Percentiles rank a stretch among this genome's conserved stretches.
Evolutionary conservation across 2,113 vertebrate genomes (phyloP).

Genomic region (Verasper variegatus): DNA sequence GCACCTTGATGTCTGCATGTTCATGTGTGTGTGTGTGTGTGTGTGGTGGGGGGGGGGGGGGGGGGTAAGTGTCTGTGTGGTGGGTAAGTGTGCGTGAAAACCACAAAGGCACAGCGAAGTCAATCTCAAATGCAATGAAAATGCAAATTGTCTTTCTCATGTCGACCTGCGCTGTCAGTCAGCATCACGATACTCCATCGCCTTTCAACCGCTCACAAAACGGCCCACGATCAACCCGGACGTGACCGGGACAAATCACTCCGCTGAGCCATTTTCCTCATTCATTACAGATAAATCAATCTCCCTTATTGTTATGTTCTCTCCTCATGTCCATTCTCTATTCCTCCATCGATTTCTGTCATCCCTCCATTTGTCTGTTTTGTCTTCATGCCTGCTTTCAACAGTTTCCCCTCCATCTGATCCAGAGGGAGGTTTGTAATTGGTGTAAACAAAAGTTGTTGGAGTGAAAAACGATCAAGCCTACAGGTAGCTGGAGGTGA

Average conservation of each 20-base stretch:
- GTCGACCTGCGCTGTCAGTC: slow-evolving; percentile 68
- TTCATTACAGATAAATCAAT: slow-evolving; percentile 66
- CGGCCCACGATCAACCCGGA: slow-evolving; percentile 25
- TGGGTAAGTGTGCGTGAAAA: slow-evolving; percentile 8
- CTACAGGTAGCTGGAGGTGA: slow-evolving; percentile 15
- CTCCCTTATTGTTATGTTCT: slow-evolving; percentile 54
- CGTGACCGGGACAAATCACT: slow-evolving; percentile 40
- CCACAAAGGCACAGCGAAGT: slow-evolving; percentile 44
- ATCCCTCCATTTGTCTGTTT: slow-evolving; percentile 44
- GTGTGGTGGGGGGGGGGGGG: no score
- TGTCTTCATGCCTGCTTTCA: slow-evolving; percentile 29
- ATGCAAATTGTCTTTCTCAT: slow-evolving; percentile 70
- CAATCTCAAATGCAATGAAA: slow-evolving; percentile 73
- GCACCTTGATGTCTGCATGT: slow-evolving; percentile 4
- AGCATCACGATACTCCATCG: slow-evolving; percentile 46
- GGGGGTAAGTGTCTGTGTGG: background rate
- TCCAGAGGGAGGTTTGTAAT: slow-evolving; percentile 32
- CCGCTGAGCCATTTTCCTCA: slow-evolving; percentile 46
- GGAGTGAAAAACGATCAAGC: slow-evolving; percentile 26
- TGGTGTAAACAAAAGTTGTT: slow-evolving; percentile 23
- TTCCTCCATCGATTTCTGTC: slow-evolving; percentile 58
- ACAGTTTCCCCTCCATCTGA: background rate
- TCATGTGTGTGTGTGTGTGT: background rate
- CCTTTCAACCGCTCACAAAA: slow-evolving; percentile 50
- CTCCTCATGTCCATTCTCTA: slow-evolving; percentile 37